Evolutionary conservation across 2,888 invertebrate genomes (phyloP).

Genomic region (Barypeithes pellucidus): DNA sequence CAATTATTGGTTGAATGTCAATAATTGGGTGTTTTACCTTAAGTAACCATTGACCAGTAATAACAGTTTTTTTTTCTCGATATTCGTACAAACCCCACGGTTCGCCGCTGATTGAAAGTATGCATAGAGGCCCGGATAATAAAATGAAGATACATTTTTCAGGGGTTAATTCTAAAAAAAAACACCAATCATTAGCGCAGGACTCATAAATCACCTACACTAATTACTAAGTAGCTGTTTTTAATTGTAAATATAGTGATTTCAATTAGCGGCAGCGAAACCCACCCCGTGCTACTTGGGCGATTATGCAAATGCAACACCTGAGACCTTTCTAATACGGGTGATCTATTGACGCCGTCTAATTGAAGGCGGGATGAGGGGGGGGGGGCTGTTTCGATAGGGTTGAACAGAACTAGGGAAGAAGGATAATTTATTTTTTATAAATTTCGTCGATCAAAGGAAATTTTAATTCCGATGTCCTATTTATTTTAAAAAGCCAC

Average conservation of each 20-base stretch:
- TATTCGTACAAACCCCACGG: too few relatives aligned
- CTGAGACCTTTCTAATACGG: conserved; percentile 58
- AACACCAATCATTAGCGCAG: background rate
- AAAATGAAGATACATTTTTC: background rate
- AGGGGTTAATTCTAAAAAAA: conserved; percentile 4
- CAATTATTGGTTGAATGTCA: too few relatives aligned
- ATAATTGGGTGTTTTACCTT: too few relatives aligned
- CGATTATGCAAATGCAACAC: conserved; percentile 63
- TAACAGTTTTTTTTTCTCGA: too few relatives aligned
- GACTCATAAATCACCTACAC: conserved; percentile 61
- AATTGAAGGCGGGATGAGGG: conserved; percentile 26
- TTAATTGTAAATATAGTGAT: conserved; percentile 67
- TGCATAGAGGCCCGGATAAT: too few relatives aligned
- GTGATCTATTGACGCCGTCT: conserved; percentile 61
- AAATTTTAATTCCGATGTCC: too few relatives aligned
- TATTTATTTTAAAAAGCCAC: too few relatives aligned
- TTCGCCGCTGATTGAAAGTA: too few relatives aligned
- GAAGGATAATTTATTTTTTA: too few relatives aligned
- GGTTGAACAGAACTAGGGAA: background rate
- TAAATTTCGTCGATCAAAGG: too few relatives aligned
- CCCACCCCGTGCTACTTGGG: conserved; percentile 51
- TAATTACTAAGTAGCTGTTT: conserved; percentile 66
- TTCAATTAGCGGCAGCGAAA: conserved; percentile 60
- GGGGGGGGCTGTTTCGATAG: conserved; percentile 11
- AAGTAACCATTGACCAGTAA: too few relatives aligned